Evolutionary conservation across 53 echinoderm and acorn worm genomes (phyloP).

Genomic region (Crossaster papposus): DNA sequence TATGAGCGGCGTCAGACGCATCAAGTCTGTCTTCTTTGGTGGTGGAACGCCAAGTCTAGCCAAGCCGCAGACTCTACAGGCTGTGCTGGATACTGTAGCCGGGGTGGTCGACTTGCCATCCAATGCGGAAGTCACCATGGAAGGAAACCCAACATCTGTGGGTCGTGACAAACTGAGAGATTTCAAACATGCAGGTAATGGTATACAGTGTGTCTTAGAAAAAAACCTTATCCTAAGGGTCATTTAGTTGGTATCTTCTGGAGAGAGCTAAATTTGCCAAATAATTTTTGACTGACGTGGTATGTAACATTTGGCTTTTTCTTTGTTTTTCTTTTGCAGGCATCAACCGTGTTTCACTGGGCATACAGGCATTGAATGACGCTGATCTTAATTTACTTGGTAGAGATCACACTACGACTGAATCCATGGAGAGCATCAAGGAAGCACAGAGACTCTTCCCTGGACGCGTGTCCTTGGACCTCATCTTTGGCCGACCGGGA

Average conservation of each 20-base stretch:
- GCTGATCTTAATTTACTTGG: constrained; percentile 75
- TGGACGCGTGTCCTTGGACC: constrained; percentile 71
- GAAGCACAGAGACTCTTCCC: constrained; percentile 79
- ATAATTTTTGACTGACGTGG: background rate
- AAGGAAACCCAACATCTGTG: constrained; percentile 89
- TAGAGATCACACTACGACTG: constrained; percentile 75
- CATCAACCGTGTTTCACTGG: constrained; percentile 91
- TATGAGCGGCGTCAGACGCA: constrained; percentile 69
- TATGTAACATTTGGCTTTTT: background rate
- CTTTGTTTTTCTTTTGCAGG: constrained; percentile 57
- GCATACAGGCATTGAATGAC: constrained; percentile 77
- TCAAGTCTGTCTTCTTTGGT: constrained; percentile 91
- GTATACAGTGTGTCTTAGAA: too few species aligned
- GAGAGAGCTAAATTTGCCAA: background rate
- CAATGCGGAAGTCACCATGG: constrained; percentile 85
- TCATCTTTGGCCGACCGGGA: constrained; percentile 87
- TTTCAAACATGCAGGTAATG: constrained; percentile 75
- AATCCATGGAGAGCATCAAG: constrained; percentile 69
- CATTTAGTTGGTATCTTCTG: background rate
- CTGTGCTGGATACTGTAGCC: constrained; percentile 71
- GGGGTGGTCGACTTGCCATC: constrained; percentile 55
- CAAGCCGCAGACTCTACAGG: constrained; percentile 68
- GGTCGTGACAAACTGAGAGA: constrained; percentile 69
- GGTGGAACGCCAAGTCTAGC: constrained; percentile 96
- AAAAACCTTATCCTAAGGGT: too few species aligned